Base-by-base conservation (phyloP, 2,888 invertebrate genomes). In the Steromphala cineraria region DNA sequence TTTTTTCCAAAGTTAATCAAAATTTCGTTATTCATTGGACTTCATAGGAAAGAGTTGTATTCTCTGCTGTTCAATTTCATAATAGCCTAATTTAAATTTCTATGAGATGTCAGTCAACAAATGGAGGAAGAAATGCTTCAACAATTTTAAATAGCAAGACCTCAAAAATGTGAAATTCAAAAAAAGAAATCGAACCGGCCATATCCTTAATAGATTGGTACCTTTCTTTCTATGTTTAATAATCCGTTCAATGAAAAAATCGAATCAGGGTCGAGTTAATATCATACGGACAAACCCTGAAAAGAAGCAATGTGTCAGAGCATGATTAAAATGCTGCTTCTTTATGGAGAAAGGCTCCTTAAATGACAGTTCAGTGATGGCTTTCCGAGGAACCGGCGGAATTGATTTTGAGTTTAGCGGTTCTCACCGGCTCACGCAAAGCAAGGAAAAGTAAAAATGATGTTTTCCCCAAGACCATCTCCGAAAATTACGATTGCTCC, bases 381-480 rank as follows among this genome's bases (percentile, higher is more conserved):
- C 28, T 62, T 62, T 62, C 62, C 28, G 28, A 62, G 62, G 62
- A 62, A 62, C 62, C 17, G 2, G 62, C 62, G 15, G 62, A 62
- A 62, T 62, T 62, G 62, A 62, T 62, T 62, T 62, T 62, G 62
- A 62, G 62, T 62, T 62, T 62, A 62, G 62, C 62, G 21, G 15
- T 62, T 62, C 17, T 28, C 62, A 62, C 28, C 28, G 28, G 62
- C 62, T 62, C 62, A 17, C 28, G 62, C 28, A 62, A 62, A 62
- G 15, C 24, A 24, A 15, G 62, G 28, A 62, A 62, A 28, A 62
- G 28, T 62, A 62, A 62, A 62, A 62, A 62, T 62, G 62, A 62
- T 62, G 62, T 62, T 62, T 62, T 62, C 28, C n/a, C 62, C 62
- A 62, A 62, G 62, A 62, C 62, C 62, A 62, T 28, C 62, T 62